phyloP scores from a whole-genome alignment of 2,888 invertebrate species.

The Catocala sponsa region DNA sequence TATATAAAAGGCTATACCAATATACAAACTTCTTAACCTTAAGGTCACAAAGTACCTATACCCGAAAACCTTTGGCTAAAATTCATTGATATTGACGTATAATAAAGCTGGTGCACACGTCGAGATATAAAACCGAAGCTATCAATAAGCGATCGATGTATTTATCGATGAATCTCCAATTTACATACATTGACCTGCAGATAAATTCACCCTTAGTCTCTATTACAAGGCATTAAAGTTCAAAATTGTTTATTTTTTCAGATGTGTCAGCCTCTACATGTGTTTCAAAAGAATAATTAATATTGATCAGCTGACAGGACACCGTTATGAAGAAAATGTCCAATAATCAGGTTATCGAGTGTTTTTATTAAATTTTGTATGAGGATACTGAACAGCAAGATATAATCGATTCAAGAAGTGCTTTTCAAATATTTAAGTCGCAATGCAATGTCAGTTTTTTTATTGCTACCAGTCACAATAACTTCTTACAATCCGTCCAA shows the following conservation, averaged over 20 bases:
- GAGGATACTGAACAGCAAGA: not conserved
- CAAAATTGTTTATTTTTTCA: slow-evolving; percentile 17
- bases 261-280: slow-evolving; percentile 5
- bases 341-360: slow-evolving; percentile 42
- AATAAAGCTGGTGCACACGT: slow-evolving; percentile 28
- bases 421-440: too few species aligned
- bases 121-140: slow-evolving; percentile 52
- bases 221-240: slow-evolving; percentile 23
- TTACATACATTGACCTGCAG: not conserved
- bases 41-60: too few species aligned
- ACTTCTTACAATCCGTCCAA: too few species aligned
- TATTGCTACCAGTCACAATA: too few species aligned
- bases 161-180: slow-evolving; percentile 50
- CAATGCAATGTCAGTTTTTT: too few species aligned
- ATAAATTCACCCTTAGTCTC: not conserved
- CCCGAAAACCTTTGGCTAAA: slow-evolving; percentile 27
- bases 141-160: slow-evolving; percentile 54
- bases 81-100: slow-evolving; percentile 31
- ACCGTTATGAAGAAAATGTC: slow-evolving; percentile 57
- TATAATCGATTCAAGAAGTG: not conserved
- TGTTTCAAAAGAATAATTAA: slow-evolving; percentile 60
- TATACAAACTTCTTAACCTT: too few species aligned
- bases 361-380: not conserved
- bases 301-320: slow-evolving; percentile 61
- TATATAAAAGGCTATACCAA: too few species aligned